Percentiles rank a stretch among this genome's conserved stretches.
Conservation (phyloP, 2,888 invertebrate species). For the Nineta flava region DNA sequence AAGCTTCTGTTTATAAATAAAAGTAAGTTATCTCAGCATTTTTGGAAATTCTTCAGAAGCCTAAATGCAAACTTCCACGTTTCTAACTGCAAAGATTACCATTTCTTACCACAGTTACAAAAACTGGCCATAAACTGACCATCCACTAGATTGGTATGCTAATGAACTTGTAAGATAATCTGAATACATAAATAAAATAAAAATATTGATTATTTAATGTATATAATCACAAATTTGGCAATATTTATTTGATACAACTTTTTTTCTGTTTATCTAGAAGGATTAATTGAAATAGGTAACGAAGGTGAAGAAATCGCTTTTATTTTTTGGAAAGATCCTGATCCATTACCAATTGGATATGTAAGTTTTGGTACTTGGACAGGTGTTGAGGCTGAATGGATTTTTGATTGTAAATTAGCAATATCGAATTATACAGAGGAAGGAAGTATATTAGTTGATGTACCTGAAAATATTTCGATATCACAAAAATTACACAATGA, state of each 20-base stretch:
- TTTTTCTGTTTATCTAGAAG: slow-evolving; percentile 29
- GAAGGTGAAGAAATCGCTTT: slow-evolving; percentile 43
- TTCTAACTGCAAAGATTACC: too few species aligned
- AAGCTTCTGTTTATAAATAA: too few species aligned
- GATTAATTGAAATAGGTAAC: slow-evolving; percentile 41
- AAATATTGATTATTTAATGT: too few species aligned
- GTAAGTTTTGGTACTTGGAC: slow-evolving; percentile 56
- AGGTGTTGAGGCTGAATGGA: slow-evolving; percentile 47
- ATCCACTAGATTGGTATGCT: too few species aligned
- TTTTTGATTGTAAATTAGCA: slow-evolving; percentile 38
- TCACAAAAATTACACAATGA: slow-evolving; percentile 35
- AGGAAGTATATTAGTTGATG: neutral
- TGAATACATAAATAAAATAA: too few species aligned
- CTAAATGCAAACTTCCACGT: too few species aligned
- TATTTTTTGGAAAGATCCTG: slow-evolving; percentile 39
- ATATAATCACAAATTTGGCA: too few species aligned
- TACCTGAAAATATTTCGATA: slow-evolving; percentile 16
- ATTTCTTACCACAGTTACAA: too few species aligned
- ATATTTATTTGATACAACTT: neutral
- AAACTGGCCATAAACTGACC: too few species aligned
- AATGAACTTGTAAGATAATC: too few species aligned
- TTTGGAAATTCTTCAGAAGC: too few species aligned
- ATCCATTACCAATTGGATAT: slow-evolving; percentile 42
- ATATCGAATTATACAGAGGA: neutral
- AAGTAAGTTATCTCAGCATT: too few species aligned